phyloP scores from a whole-genome alignment of 1,140 invertebrate species.

The Drosophila subobscura region DNA sequence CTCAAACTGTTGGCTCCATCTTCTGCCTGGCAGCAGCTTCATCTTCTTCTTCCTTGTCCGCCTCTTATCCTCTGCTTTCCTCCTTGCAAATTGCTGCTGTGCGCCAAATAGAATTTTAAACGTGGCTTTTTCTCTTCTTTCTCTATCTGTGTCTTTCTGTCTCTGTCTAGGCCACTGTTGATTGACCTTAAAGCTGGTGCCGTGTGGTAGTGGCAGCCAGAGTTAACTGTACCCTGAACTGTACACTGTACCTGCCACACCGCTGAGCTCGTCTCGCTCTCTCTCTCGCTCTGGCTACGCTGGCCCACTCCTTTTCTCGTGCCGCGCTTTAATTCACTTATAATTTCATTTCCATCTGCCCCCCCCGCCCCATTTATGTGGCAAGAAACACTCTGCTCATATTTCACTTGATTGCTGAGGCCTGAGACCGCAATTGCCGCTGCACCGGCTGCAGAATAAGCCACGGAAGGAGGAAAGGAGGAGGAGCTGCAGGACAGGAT shows the following conservation, averaged over 20 bases:
- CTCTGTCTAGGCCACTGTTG: constrained; percentile 30
- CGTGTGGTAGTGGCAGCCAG: constrained; percentile 14
- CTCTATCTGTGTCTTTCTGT: neutral
- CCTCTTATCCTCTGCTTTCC: constrained; percentile 5
- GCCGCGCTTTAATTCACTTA: constrained; percentile 71
- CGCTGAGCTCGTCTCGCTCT: neutral
- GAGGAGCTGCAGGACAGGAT: constrained; percentile 20
- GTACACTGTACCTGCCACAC: constrained; percentile 11
- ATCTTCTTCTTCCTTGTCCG: neutral
- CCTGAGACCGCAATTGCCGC: constrained; percentile 32
- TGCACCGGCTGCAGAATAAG: constrained; percentile 27
- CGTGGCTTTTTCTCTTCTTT: constrained; percentile 32
- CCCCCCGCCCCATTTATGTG: constrained; percentile 3
- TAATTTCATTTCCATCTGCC: constrained; percentile 45
- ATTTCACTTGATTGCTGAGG: constrained; percentile 63
- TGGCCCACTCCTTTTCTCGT: neutral
- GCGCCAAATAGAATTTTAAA: constrained; percentile 77
- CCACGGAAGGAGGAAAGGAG: neutral
- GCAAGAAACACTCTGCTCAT: constrained; percentile 36
- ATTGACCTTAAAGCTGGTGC: constrained; percentile 76
- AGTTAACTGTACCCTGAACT: constrained; percentile 60
- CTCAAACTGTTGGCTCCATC: constrained; percentile 24
- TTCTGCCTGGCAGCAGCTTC: neutral
- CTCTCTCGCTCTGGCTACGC: constrained; percentile 13
- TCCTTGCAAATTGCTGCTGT: constrained; percentile 73